Base-by-base conservation (phyloP, 23 tunicate species). In the Halocynthia aurantium region DNA sequence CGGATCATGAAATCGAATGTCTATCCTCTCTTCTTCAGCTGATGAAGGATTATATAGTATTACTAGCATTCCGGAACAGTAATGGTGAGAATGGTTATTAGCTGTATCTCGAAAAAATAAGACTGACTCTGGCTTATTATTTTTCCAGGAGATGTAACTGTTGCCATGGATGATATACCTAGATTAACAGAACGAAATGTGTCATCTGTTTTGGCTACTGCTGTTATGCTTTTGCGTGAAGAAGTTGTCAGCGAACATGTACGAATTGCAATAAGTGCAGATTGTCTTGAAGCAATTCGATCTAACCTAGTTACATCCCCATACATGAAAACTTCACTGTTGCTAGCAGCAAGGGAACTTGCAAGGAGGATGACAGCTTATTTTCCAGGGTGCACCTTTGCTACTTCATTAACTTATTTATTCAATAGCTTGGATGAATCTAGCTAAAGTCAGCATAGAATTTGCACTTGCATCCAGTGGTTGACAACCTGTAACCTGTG, bases 41-140 rank as follows among this genome's bases (percentile, higher is more conserved):
- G 10, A 74, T 74, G 78, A 74, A 74, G 57, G 78, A 74, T 19
- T 54, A 74, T 64, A 10, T 49, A 19, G 78, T 74, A 20, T 54
- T 5, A 56, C 19, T 74, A 49, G 56, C 22, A 11, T 74, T 74
- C 22, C 40, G 57, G 10, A 54, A 53, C 8, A 49, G 22, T 20
- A 13, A 67, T 0, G 72, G 72, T 67, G 19, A n/a, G 72, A 20
- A 49, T n/a, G n/a, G 17, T 13, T 58, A 58, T 58, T 58, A 15
- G 44, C 1, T 31, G 44, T 31, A 31, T 31, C 44, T 31, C 44
- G 44, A 31, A 31, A 31, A 31, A 0, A 31, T 31, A 4, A 31
- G 44, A 31, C 44, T 31, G 44, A 31, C 44, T 31, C 44, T 31
- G 44, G 44, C 44, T 31, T 31, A 31, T 31, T 31, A 31, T 31